Conservation (phyloP, 92 coral and sea anemone genomes). For the Actinernus sp. region DNA sequence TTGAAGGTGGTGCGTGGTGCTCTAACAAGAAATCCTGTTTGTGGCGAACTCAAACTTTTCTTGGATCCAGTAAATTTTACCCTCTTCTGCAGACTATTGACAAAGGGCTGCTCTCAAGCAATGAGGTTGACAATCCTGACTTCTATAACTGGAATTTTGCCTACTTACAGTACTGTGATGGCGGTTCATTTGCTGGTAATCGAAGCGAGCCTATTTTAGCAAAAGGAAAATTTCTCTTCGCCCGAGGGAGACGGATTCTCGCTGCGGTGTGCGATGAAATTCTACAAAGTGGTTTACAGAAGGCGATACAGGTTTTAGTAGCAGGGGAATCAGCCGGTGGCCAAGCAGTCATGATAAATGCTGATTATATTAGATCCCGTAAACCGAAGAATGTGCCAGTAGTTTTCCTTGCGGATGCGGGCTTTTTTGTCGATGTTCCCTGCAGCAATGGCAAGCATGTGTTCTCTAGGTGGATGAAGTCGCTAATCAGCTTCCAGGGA, state of each 20-base stretch:
- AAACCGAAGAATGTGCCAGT: constrained; percentile 55
- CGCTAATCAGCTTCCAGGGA: constrained; percentile 66
- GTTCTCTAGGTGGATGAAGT: constrained; percentile 67
- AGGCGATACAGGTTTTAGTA: constrained; percentile 62
- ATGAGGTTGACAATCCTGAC: constrained; percentile 49
- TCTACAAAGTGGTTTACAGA: constrained; percentile 38
- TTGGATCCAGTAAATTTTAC: constrained; percentile 70
- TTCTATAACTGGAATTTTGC: constrained; percentile 94
- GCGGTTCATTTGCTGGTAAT: constrained; percentile 89
- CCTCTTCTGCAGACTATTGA: constrained; percentile 23
- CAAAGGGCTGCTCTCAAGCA: constrained; percentile 74
- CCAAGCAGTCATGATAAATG: constrained; percentile 82
- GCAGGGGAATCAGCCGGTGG: constrained; percentile 94
- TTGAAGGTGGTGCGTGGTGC: constrained; percentile 97
- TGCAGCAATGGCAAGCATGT: constrained; percentile 20
- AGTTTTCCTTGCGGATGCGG: constrained; percentile 82
- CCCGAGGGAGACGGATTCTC: constrained; percentile 79
- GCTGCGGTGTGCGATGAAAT: constrained; percentile 72
- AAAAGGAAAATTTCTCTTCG: constrained; percentile 54
- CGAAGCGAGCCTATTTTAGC: constrained; percentile 64
- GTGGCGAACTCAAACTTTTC: constrained; percentile 52
- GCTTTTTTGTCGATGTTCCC: constrained; percentile 75
- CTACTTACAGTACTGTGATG: constrained; percentile 87
- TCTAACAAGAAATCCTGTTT: constrained; percentile 70
- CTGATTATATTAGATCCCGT: constrained; percentile 72